These are phyloP conservation scores for Adelognathus sp. DNA, from an alignment of 2,888 invertebrate species.

Conservation along the genomic window DNA sequence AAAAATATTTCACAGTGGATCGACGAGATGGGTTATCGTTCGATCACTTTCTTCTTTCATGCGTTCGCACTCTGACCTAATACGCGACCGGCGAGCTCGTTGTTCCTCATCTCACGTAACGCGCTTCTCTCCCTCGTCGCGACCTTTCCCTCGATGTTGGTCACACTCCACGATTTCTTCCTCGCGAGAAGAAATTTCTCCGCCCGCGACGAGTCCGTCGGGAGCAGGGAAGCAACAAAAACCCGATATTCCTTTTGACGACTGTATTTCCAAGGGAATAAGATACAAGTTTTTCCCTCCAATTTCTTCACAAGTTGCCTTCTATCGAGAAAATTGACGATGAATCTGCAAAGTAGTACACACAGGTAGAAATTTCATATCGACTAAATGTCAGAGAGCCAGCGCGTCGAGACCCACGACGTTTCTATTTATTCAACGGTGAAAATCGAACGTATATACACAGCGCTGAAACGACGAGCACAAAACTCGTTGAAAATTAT, in stretches of 20 bases:
- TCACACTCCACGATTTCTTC: slow-evolving; percentile 34
- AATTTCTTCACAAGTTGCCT: background rate
- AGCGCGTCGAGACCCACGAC: background rate
- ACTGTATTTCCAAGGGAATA: background rate
- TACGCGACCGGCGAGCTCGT: slow-evolving; percentile 2
- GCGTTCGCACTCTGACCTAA: background rate
- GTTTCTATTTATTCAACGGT: background rate
- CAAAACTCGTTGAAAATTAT: background rate
- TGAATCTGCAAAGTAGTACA: background rate
- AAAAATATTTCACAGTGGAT: background rate
- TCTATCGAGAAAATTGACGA: background rate
- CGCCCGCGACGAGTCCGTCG: background rate
- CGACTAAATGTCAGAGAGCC: background rate
- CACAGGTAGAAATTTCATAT: background rate
- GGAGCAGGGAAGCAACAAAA: background rate
- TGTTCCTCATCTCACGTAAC: slow-evolving; percentile 22
- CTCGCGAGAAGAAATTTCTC: slow-evolving; percentile 47
- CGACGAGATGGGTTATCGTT: background rate
- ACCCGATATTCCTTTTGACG: background rate
- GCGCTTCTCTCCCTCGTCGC: slow-evolving; percentile 27
- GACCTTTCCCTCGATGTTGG: slow-evolving; percentile 57
- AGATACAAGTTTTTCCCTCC: background rate
- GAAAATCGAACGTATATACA: background rate
- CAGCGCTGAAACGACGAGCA: background rate
- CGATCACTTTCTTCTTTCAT: background rate